Conservation (phyloP, 2,888 invertebrate species). For the Trachelus troglodyta region DNA sequence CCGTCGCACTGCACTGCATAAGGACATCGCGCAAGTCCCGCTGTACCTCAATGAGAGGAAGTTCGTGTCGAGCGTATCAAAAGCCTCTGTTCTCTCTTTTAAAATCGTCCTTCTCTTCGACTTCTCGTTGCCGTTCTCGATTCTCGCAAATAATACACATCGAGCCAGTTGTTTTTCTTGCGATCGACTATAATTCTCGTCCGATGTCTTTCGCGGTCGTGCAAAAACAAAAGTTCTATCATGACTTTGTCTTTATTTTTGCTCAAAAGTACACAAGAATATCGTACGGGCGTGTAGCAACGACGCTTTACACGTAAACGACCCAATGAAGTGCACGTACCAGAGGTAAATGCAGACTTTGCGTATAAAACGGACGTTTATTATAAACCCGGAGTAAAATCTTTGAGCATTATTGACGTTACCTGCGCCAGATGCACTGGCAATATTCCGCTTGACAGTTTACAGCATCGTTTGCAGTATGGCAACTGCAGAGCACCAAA, state of each 20-base stretch:
- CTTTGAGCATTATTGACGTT: neutral
- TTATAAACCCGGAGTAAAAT: slow-evolving; percentile 7
- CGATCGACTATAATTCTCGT: neutral
- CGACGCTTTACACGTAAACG: neutral
- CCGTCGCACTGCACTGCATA: neutral
- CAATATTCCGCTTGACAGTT: neutral
- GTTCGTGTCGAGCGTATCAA: neutral
- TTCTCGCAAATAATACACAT: neutral
- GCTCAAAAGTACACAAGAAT: neutral
- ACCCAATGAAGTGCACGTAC: neutral
- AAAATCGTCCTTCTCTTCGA: neutral
- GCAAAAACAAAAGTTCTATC: neutral
- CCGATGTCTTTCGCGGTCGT: neutral
- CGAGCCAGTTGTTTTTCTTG: neutral
- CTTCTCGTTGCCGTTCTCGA: neutral
- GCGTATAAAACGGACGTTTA: neutral
- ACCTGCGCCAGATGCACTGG: neutral
- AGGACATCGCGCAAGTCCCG: neutral
- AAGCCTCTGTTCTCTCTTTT: neutral
- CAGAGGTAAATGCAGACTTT: neutral
- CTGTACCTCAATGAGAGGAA: neutral
- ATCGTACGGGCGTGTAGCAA: neutral
- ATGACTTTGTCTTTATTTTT: neutral
- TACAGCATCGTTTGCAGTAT: slow-evolving; percentile 1
- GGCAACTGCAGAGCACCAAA: slow-evolving; percentile 8